Conservation (phyloP, 2,113 vertebrate genomes). For the Corythornis madagascariensis region DNA sequence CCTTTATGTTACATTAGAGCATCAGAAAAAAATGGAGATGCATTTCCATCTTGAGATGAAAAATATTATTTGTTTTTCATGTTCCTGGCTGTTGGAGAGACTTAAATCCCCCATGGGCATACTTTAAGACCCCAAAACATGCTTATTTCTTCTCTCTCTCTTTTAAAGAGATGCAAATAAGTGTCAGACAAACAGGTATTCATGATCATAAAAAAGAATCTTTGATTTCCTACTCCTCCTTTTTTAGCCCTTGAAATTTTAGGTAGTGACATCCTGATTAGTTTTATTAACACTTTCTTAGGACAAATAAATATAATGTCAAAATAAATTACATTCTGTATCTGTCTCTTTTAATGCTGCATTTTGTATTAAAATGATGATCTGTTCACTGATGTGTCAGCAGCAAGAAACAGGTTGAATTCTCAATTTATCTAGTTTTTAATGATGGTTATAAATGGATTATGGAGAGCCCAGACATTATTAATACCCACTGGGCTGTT, state of each 20-base stretch:
- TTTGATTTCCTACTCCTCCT: not conserved
- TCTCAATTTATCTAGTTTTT: not conserved
- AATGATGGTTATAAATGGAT: not conserved
- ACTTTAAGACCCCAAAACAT: not conserved
- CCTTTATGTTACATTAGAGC: slow-evolving; percentile 8
- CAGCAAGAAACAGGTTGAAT: not conserved
- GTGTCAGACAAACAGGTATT: not conserved
- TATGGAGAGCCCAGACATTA: not conserved
- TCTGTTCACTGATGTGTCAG: not conserved
- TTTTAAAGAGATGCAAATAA: not conserved
- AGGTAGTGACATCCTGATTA: not conserved
- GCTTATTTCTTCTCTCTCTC: not conserved
- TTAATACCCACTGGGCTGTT: not conserved
- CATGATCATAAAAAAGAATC: not conserved
- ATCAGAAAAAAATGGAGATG: not conserved
- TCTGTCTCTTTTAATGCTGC: not conserved
- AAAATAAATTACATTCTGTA: not conserved
- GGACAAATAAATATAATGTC: too few relatives aligned
- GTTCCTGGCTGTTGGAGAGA: not conserved
- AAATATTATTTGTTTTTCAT: slow-evolving; percentile 5
- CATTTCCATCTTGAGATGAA: not conserved
- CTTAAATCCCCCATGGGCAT: not conserved
- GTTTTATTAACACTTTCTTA: not conserved
- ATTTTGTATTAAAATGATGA: not conserved
- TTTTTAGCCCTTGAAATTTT: not conserved